Base-by-base conservation (phyloP, 2,113 vertebrate genomes). In the Poeciliopsis turrubarensis region DNA sequence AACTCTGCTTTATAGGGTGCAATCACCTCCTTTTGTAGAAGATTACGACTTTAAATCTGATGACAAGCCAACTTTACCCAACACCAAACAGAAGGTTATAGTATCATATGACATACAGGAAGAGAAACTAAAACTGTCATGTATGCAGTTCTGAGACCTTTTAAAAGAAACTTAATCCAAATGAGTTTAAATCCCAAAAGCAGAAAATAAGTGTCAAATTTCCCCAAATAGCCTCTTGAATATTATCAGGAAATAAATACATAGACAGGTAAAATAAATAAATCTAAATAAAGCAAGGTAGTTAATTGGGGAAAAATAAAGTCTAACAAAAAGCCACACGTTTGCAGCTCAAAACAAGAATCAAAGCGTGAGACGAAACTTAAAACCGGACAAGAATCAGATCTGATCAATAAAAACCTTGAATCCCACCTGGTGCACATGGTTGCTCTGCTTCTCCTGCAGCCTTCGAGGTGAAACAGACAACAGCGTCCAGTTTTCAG, bases 391-490 rank as follows among this genome's bases (percentile, higher is more conserved):
- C 2, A 5, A 1, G 19, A n/a, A 29, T 3, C 0, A 8, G 0
- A 27, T 25, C 30, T 25, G 3, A 62, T 25, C 1, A 5, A 32
- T 66, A 29, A 4, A 12, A 29, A 17, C 1, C 11, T 1, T 3
- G 14, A 9, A 47, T 39, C 79, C 76, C 66, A 92, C 92, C 87
- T 85, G 70, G 90, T 89, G 39, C 90, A 91, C 91, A 92, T 93
- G 0, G 15, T 12, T 31, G 44, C 2, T 29, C 29, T 1, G 2
- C 11, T 84, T 30, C 31, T 73, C 0, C 73, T 70, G 39, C 11
- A 34, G 11, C 32, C 70, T 75, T 75, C 47, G 3, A 27, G 17
- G 2, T 2, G 69, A 82, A 82, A 78, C 57, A 17, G 44, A 64
- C 0, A 25, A 4, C 3, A 31, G 44, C 1, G 25, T 10, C 4